These are phyloP conservation scores for Psilopogon haemacephalus DNA, from an alignment of 2,113 vertebrate genomes.

Conservation along the genomic window DNA sequence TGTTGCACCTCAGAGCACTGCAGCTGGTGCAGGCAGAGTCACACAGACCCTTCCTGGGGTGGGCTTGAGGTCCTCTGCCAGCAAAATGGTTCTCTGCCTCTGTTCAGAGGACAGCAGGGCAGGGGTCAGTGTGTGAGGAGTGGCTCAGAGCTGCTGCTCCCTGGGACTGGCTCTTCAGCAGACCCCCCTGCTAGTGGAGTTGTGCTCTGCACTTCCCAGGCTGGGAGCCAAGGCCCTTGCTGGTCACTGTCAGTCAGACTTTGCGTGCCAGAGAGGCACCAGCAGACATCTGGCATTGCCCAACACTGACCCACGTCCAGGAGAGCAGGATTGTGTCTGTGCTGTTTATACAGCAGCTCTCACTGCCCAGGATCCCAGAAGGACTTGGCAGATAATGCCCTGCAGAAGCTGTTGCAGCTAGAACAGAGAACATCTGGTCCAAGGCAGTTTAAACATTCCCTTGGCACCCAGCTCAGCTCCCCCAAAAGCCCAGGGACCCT, in stretches of 20 bases:
- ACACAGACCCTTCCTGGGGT: fast-evolving
- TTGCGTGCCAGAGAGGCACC: not conserved
- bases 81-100: not conserved
- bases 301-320: fast-evolving
- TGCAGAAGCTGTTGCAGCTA: not conserved
- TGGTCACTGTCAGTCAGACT: not conserved
- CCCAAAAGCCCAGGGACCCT: not conserved
- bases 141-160: not conserved
- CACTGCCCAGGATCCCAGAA: not conserved
- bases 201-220: fast-evolving
- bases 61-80: not conserved
- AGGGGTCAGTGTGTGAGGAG: not conserved
- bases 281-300: not conserved
- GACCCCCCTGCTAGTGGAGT: fast-evolving
- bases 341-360: not conserved
- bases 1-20: fast-evolving
- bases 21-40: not conserved
- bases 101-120: fast-evolving
- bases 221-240: not conserved
- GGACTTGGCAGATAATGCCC: not conserved
- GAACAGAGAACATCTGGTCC: not conserved
- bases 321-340: not conserved
- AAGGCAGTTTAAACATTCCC: not conserved
- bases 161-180: fast-evolving
- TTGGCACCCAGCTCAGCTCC: not conserved